A percentile compares a stretch with the other conserved stretches of the same genome.
Conservation (phyloP, 1,140 invertebrate species). For the Diachasma alloeum region DNA sequence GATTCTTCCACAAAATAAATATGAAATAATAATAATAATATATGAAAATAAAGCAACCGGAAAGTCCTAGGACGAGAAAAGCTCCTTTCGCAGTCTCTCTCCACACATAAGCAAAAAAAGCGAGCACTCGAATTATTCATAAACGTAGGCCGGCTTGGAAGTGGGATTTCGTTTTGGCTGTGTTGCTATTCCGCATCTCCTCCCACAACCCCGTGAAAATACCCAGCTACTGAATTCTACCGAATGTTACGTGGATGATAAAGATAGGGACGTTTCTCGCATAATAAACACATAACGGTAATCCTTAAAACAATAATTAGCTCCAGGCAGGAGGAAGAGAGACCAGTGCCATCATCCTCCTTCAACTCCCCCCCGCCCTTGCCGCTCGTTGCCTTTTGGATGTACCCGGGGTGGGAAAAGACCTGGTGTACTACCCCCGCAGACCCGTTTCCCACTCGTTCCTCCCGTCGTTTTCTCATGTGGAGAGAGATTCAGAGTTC, state of each 20-base stretch:
- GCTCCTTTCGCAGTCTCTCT: background rate
- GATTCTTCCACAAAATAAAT: too few relatives aligned
- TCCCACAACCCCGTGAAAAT: background rate
- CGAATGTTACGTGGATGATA: constrained; percentile 52
- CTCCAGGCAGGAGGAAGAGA: constrained; percentile 28
- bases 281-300: constrained; percentile 65
- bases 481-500: constrained; percentile 38
- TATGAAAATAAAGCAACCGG: background rate
- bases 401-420: background rate
- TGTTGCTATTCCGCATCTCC: background rate
- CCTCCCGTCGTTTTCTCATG: constrained; percentile 31
- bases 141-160: constrained; percentile 48
- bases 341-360: constrained; percentile 31
- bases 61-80: background rate
- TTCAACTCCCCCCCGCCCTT: constrained; percentile 21
- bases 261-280: constrained; percentile 47
- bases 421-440: background rate
- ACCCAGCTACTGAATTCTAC: constrained; percentile 50
- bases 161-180: constrained; percentile 29
- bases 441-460: background rate
- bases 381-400: background rate
- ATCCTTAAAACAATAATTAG: constrained; percentile 66
- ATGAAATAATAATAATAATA: background rate
- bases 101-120: constrained; percentile 17
- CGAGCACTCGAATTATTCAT: constrained; percentile 59